phyloP scores from a whole-genome alignment of 2,888 invertebrate genomes.

The Chymomyza procnemis region DNA sequence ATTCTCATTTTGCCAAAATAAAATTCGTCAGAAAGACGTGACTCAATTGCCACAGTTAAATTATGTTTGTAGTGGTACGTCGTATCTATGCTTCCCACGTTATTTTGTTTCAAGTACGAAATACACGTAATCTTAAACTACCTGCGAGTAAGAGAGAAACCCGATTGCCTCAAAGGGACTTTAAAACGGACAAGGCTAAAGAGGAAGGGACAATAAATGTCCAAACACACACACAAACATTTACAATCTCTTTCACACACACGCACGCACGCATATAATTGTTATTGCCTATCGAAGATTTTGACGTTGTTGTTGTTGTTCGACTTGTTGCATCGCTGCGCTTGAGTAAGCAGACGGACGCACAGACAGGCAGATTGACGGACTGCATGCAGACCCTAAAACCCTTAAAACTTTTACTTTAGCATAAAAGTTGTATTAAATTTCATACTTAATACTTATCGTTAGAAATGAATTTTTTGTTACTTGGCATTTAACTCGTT shows the following conservation, averaged over 20 bases:
- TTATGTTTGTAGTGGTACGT: neutral
- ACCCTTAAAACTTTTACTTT: neutral
- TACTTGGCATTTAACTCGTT: slow-evolving; percentile 30
- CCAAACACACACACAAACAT: neutral
- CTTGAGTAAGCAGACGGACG: neutral
- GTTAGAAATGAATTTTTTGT: slow-evolving; percentile 13
- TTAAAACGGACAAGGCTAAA: neutral
- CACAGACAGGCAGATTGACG: neutral
- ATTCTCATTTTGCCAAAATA: neutral
- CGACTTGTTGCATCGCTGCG: neutral
- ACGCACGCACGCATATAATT: neutral
- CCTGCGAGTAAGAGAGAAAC: neutral
- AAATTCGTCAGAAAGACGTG: slow-evolving; percentile 25
- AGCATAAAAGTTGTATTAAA: neutral
- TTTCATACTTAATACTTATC: neutral
- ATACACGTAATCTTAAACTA: neutral
- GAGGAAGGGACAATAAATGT: neutral
- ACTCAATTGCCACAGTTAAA: slow-evolving; percentile 44
- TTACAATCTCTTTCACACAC: neutral
- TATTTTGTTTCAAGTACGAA: neutral
- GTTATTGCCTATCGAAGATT: neutral
- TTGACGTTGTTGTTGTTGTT: neutral
- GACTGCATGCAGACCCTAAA: neutral
- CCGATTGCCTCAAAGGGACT: neutral
- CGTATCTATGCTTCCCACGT: neutral